Percentiles rank a stretch among this genome's conserved stretches.
Conservation (phyloP, 2,797 vertebrate genomes). For the Otolemur crassicaudatus region DNA sequence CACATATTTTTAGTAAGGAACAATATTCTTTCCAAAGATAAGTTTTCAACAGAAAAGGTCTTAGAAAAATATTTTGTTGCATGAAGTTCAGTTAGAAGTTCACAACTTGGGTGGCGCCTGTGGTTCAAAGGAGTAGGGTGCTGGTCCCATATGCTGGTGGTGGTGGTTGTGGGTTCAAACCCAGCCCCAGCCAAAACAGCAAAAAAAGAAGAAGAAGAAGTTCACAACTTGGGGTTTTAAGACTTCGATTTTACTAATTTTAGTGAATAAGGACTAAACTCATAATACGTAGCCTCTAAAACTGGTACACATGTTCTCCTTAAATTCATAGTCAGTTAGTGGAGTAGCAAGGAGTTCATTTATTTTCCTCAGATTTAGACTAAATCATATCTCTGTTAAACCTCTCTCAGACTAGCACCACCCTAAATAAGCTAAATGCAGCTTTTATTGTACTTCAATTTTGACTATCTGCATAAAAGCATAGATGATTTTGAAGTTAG, state of each 20-base stretch:
- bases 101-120: background rate
- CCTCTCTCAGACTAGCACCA: background rate
- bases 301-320: background rate
- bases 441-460: background rate
- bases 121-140: too few relatives aligned
- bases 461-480: background rate
- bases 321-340: background rate
- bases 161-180: too few relatives aligned
- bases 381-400: background rate
- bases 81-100: slow-evolving; percentile 17
- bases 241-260: slow-evolving; percentile 33
- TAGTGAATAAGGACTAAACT: slow-evolving; percentile 6
- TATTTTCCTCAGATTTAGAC: background rate
- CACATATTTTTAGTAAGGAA: background rate
- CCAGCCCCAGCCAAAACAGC: too few relatives aligned
- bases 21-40: slow-evolving; percentile 5
- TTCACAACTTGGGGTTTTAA: slow-evolving; percentile 1
- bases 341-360: background rate
- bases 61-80: background rate
- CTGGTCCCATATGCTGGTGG: too few relatives aligned
- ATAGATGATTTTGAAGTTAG: background rate
- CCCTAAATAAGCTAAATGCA: background rate
- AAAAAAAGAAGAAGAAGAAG: background rate
- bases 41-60: background rate
- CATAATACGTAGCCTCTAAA: background rate